Evolutionary conservation across 2,888 invertebrate genomes (phyloP).

Genomic region (Brassicogethes aeneus): DNA sequence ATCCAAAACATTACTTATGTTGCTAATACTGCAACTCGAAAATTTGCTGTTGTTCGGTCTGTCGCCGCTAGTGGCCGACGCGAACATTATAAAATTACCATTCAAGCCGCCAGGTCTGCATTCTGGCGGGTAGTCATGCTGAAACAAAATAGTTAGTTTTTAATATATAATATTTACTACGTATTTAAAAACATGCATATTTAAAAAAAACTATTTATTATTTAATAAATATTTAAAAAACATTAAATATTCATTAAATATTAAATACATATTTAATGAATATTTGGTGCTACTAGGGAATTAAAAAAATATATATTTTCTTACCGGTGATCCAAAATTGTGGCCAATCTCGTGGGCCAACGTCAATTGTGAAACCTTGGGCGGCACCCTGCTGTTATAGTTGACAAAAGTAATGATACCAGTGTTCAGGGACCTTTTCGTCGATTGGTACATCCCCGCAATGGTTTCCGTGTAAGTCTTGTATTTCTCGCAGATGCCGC

Average conservation of each 20-base stretch:
- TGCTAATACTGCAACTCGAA: conserved; percentile 87
- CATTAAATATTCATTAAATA: no score
- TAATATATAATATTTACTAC: no score
- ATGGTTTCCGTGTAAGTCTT: conserved; percentile 96
- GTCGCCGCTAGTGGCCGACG: conserved; percentile 97
- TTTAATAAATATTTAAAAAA: background rate
- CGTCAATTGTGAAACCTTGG: conserved; percentile 94
- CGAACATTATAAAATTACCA: conserved; percentile 99
- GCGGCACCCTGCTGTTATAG: conserved; percentile 94
- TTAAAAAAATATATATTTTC: background rate
- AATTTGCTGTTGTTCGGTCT: conserved; percentile 97
- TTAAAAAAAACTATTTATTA: background rate
- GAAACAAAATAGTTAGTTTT: conserved; percentile 20
- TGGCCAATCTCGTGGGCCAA: conserved; percentile 98
- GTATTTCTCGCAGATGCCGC: conserved; percentile 97
- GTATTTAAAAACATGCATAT: background rate
- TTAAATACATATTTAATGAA: no score
- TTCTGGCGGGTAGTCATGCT: conserved; percentile 92
- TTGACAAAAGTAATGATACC: conserved; percentile 99
- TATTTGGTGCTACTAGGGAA: no score
- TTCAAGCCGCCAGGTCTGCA: conserved; percentile 83
- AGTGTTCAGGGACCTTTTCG: conserved; percentile 91
- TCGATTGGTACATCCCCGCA: conserved; percentile 88
- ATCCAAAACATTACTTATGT: conserved; percentile 89
- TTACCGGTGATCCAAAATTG: conserved; percentile 96